Evolutionary conservation across 2,797 vertebrate genomes (phyloP).

Genomic region (Furcifer pardalis): DNA sequence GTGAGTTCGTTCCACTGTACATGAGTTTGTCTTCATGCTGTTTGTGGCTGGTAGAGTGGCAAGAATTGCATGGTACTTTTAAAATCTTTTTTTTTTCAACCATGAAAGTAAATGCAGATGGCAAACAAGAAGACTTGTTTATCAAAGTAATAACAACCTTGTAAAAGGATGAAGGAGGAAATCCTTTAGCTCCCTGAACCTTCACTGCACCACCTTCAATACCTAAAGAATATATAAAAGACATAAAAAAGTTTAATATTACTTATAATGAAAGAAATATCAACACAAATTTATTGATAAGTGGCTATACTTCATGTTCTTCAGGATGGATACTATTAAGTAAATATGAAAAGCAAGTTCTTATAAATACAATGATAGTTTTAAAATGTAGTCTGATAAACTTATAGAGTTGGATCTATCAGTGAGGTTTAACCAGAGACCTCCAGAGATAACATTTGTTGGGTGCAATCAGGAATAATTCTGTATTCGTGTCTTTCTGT

Average conservation of each 20-base stretch:
- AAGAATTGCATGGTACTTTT: not conserved
- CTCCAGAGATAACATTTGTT: not conserved
- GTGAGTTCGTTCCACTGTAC: too few species aligned
- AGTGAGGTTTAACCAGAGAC: not conserved
- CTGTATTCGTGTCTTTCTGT: not conserved
- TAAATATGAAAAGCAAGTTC: not conserved
- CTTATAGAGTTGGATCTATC: not conserved
- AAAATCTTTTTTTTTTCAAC: too few species aligned
- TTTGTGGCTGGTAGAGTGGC: not conserved
- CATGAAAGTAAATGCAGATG: not conserved
- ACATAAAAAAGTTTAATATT: not conserved
- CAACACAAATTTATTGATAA: not conserved
- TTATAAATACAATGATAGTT: not conserved
- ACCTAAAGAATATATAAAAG: conserved; percentile 67
- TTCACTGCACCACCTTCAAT: conserved; percentile 81
- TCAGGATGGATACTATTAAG: not conserved
- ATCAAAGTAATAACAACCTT: conserved; percentile 75
- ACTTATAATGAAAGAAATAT: not conserved
- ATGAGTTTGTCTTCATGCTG: not conserved
- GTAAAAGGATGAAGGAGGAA: conserved; percentile 78
- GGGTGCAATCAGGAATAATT: not conserved
- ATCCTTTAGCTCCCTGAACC: conserved; percentile 80
- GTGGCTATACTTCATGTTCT: not conserved
- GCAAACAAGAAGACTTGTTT: not conserved
- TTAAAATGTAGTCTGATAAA: not conserved